These are phyloP conservation scores for Halcyon smyrnensis DNA, from an alignment of 2,797 vertebrate species.

Conservation along the genomic window DNA sequence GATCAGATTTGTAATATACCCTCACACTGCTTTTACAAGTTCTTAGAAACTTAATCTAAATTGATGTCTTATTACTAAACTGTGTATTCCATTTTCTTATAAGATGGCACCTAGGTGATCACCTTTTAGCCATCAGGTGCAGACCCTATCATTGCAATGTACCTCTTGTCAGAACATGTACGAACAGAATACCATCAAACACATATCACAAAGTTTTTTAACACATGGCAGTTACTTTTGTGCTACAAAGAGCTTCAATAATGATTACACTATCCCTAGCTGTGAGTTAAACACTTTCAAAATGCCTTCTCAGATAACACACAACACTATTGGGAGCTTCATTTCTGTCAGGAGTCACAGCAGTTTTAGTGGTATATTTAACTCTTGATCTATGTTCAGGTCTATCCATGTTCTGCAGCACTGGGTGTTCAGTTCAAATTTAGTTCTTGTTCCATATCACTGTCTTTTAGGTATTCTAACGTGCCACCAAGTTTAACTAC, in stretches of 20 bases:
- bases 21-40: rapidly evolving
- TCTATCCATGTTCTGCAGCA: background rate
- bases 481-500: background rate
- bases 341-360: background rate
- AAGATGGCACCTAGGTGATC: background rate
- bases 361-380: background rate
- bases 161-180: background rate
- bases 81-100: background rate
- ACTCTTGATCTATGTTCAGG: background rate
- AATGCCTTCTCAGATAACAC: background rate
- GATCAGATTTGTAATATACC: too few species aligned
- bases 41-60: background rate
- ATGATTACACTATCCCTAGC: background rate
- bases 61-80: background rate
- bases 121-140: background rate
- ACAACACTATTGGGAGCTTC: background rate
- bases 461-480: background rate
- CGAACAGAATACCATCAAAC: background rate
- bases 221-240: background rate
- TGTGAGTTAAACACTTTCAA: background rate
- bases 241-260: background rate
- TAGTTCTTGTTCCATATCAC: background rate
- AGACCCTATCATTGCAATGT: background rate
- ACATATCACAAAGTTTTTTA: background rate
- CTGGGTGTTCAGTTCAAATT: background rate